Evolutionary conservation across 2,113 vertebrate species (phyloP).

Genomic region (Macaca mulatta): DNA sequence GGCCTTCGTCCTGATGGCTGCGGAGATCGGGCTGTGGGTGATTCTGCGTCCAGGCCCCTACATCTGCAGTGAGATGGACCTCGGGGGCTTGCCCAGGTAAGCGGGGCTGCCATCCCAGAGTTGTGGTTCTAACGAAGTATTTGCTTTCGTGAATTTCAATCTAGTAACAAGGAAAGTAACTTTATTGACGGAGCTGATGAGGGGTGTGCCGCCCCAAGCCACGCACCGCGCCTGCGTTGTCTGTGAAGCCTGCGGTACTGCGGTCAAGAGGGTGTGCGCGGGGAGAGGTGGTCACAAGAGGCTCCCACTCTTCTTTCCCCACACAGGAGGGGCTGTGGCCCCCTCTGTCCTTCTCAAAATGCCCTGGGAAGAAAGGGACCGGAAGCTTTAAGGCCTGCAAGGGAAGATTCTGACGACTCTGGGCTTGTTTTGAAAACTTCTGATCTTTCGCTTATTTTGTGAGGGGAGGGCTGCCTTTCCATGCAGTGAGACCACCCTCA

Average conservation of each 20-base stretch:
- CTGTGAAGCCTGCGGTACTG: neutral
- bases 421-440: neutral
- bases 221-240: rapidly evolving
- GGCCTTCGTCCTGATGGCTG: slow-evolving; percentile 88
- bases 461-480: neutral
- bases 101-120: rapidly evolving
- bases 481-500: neutral
- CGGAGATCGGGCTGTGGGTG: slow-evolving; percentile 90
- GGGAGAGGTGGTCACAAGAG: rapidly evolving
- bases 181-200: neutral
- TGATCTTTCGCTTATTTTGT: neutral
- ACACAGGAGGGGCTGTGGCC: neutral
- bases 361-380: neutral
- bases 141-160: neutral
- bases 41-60: slow-evolving; percentile 94
- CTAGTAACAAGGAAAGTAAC: neutral
- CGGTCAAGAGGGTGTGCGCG: rapidly evolving
- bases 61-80: slow-evolving; percentile 93
- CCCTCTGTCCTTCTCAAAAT: neutral
- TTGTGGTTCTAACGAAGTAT: neutral
- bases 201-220: too few relatives aligned
- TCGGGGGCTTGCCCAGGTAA: slow-evolving; percentile 94
- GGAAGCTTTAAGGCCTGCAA: neutral
- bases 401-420: neutral
- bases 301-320: neutral